A percentile compares a stretch with the other conserved stretches of the same genome.
Conservation (phyloP, 2,888 invertebrate genomes). For the Agriopis marginaria region DNA sequence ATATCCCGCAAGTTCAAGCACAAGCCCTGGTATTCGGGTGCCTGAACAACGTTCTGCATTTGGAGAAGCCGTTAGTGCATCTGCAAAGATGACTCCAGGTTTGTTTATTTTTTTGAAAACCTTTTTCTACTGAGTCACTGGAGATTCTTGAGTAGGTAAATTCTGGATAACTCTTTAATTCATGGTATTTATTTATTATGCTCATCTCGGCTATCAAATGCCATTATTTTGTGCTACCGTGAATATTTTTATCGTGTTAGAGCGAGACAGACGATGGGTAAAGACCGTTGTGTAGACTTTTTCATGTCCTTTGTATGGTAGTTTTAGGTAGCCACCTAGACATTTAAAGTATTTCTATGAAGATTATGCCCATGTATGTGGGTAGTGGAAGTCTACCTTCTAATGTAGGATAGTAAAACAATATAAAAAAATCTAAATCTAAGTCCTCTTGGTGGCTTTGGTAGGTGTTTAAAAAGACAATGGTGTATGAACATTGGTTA, state of each 20-base stretch:
- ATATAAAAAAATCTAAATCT: background rate
- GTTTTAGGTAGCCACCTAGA: slow-evolving; percentile 53
- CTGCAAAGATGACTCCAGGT: slow-evolving; percentile 95
- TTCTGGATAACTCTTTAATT: slow-evolving; percentile 2
- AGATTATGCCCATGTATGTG: slow-evolving; percentile 1
- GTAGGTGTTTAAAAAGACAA: background rate
- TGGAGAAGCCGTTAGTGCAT: slow-evolving; percentile 91
- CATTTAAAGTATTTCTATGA: slow-evolving; percentile 42
- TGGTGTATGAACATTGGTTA: background rate
- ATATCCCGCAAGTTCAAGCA: slow-evolving; percentile 89
- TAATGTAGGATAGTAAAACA: background rate
- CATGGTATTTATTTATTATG: slow-evolving; percentile 55
- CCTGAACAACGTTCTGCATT: slow-evolving; percentile 91
- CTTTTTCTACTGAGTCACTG: background rate
- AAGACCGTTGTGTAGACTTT: slow-evolving; percentile 75
- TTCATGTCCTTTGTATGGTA: slow-evolving; percentile 66
- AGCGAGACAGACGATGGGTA: slow-evolving; percentile 72
- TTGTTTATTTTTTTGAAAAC: slow-evolving; percentile 79
- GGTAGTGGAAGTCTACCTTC: background rate
- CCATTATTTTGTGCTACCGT: slow-evolving; percentile 75
- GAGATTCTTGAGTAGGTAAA: slow-evolving; percentile 7
- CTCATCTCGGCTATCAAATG: slow-evolving; percentile 67
- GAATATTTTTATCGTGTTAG: slow-evolving; percentile 80
- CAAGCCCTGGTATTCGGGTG: slow-evolving; percentile 82
- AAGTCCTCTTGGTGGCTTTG: background rate